Conservation (phyloP, 2,797 vertebrate genomes). For the Chrosomus eos region DNA sequence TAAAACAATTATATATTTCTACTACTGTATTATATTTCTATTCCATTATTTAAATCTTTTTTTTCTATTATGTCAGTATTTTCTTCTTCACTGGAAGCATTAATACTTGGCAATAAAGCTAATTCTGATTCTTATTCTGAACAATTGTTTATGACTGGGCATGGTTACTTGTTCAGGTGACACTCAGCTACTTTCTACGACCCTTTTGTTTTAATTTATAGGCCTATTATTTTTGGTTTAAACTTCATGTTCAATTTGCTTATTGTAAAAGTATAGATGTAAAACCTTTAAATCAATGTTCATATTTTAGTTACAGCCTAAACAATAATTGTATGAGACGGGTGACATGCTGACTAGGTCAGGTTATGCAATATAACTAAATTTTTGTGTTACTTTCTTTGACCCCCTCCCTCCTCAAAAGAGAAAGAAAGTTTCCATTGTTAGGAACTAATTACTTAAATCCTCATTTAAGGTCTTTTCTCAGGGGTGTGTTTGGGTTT, state of each 20-base stretch:
- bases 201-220: not conserved
- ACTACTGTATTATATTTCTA: too few species aligned
- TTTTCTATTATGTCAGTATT: too few species aligned
- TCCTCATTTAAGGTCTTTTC: slow-evolving; percentile 7
- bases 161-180: not conserved
- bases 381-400: not conserved
- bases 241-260: not conserved
- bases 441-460: slow-evolving; percentile 24
- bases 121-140: too few species aligned
- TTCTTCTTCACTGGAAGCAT: too few species aligned
- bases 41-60: too few species aligned
- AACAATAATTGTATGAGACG: not conserved
- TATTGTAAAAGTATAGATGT: not conserved
- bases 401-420: slow-evolving; percentile 4
- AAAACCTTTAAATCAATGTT: not conserved
- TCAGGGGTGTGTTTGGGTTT: not conserved
- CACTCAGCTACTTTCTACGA: not conserved
- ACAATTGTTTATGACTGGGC: too few species aligned
- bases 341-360: not conserved
- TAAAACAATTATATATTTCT: too few species aligned
- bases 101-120: too few species aligned
- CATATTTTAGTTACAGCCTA: not conserved
- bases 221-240: not conserved
- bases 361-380: not conserved
- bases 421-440: slow-evolving; percentile 10